A percentile compares a stretch with the other conserved stretches of the same genome.
Conservation (phyloP, 2,888 invertebrate species). For the Cryptus armator region DNA sequence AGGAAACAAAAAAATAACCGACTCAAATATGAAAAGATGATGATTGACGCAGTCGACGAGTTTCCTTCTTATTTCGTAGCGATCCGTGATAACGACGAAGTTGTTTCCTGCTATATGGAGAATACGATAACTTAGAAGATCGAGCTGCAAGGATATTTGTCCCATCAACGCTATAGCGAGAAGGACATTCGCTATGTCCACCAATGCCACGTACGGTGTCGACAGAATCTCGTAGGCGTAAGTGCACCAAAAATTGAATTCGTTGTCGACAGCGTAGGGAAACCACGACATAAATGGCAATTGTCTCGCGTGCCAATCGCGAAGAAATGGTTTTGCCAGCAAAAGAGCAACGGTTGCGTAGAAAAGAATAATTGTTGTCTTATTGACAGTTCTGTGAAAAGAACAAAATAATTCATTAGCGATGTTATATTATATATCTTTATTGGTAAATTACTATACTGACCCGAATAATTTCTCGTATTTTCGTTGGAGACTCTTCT, state of each 20-base stretch:
- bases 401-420: no score
- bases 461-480: conserved; percentile 13
- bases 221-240: conserved; percentile 22
- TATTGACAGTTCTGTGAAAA: no score
- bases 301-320: no score
- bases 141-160: conserved; percentile 14
- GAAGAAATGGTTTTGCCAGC: no score
- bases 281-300: conserved; percentile 37
- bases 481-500: conserved; percentile 25
- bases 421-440: no score
- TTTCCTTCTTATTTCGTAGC: background rate
- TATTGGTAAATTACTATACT: background rate
- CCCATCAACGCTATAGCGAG: conserved; percentile 24
- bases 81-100: background rate
- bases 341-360: no score
- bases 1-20: background rate
- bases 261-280: conserved; percentile 8
- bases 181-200: conserved; percentile 24
- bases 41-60: conserved; percentile 13
- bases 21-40: conserved; percentile 20
- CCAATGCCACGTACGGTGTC: background rate
- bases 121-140: background rate
- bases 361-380: no score
- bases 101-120: background rate
- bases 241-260: conserved; percentile 15